Base-by-base conservation (phyloP, 2,113 vertebrate genomes). In the Scomber colias region DNA sequence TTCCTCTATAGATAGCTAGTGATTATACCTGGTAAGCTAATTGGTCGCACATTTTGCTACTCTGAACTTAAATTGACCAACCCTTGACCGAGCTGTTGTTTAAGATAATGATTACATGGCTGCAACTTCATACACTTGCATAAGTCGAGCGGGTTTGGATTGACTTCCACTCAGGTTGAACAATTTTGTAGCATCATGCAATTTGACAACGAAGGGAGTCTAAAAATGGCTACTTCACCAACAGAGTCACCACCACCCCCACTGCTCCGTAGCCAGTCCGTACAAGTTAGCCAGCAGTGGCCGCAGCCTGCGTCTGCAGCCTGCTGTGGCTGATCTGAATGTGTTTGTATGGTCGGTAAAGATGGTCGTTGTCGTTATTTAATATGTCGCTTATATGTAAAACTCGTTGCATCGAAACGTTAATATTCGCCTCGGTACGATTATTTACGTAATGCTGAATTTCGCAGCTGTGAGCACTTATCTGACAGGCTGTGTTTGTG, bases 211-310 rank as follows among this genome's bases (percentile, higher is more conserved):
- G 79, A 84, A 91, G 73, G 64, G 77, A 87, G 82, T 89, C 87
- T 89, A 90, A 93, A 94, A 93, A 94, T 93, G 92, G 92, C 93
- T 76, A 76, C 90, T 92, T 83, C 68, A 71, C 83, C 85, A 84
- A 70, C 73, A 79, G 50, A 71, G 54, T 60, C 84, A 56, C 74
- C 71, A 69, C 90, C 90, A 88, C 91, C 88, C 83, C 86, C 94
- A 79, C 84, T 66, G 17, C 53, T 82, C 68, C 54, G 61, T 79
- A 75, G 74, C 77, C 73, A 85, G 84, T 79, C 77, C 81, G 51
- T 74, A 74, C 87, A 84, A 87, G 86, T 83, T 78, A 77, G 83
- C 81, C 75, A 77, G 79, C 81, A 66, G 64, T 64, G 80, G 62
- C 75, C 63, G 59, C 65, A 88, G 83, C 80, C 81, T 72, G 19